Percentiles rank a stretch among this genome's conserved stretches.
phyloP scores from a whole-genome alignment of 2,797 vertebrate species.

The Pachyuromys duprasi region DNA sequence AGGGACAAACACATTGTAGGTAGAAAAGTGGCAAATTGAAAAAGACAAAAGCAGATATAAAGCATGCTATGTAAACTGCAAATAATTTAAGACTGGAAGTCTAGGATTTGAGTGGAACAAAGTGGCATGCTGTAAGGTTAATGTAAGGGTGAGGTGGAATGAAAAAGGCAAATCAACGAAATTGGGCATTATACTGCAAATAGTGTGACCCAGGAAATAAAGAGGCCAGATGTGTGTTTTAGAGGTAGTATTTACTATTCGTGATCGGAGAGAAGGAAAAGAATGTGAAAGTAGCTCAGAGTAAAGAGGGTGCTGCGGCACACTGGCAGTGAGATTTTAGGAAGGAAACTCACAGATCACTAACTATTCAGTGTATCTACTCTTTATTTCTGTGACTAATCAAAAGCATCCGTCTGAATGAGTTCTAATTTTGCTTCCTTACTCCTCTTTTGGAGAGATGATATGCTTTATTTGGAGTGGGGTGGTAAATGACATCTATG shows the following conservation, averaged over 20 bases:
- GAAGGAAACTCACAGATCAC: slow-evolving; percentile 43
- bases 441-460: slow-evolving; percentile 16
- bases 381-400: slow-evolving; percentile 32
- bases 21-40: slow-evolving; percentile 28
- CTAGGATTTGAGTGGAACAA: slow-evolving; percentile 1
- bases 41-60: not conserved
- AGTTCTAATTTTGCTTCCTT: slow-evolving; percentile 36
- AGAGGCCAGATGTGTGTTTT: not conserved
- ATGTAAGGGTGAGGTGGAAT: not conserved
- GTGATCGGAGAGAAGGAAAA: not conserved
- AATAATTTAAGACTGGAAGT: slow-evolving; percentile 30
- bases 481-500: not conserved
- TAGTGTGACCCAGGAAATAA: not conserved
- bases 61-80: slow-evolving; percentile 16
- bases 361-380: slow-evolving; percentile 3
- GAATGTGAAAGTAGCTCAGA: not conserved
- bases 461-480: not conserved
- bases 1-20: not conserved
- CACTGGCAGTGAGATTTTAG: not conserved
- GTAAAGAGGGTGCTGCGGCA: slow-evolving; percentile 2
- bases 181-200: not conserved
- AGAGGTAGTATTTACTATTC: slow-evolving; percentile 8
- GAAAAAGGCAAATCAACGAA: not conserved
- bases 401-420: slow-evolving; percentile 35
- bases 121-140: not conserved